Conservation (phyloP, 2,888 invertebrate genomes). For the Byasa hedistus region DNA sequence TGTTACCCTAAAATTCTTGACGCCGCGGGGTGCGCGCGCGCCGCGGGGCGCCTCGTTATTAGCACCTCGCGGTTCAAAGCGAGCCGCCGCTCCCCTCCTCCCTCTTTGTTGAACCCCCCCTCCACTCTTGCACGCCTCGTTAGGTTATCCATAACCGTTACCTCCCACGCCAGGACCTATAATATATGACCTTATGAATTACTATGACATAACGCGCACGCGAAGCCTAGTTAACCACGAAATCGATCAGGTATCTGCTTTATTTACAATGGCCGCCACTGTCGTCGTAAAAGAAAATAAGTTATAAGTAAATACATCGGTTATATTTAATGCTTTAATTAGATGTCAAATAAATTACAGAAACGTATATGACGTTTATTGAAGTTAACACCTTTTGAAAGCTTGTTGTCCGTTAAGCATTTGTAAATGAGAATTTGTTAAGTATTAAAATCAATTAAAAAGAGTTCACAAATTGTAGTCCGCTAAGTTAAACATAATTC, state of each 20-base stretch:
- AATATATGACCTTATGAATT: constrained; percentile 24
- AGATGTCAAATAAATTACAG: too few relatives aligned
- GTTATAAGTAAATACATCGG: constrained; percentile 1
- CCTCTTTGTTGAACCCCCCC: constrained; percentile 28
- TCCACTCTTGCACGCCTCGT: constrained; percentile 31
- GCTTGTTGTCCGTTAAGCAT: too few relatives aligned
- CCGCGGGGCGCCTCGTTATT: constrained; percentile 75
- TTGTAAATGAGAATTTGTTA: too few relatives aligned
- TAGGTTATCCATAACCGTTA: constrained; percentile 27
- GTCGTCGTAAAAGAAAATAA: neutral
- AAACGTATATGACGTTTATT: too few relatives aligned
- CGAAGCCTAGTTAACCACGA: constrained; percentile 22
- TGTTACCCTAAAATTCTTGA: constrained; percentile 52
- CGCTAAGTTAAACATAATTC: too few relatives aligned
- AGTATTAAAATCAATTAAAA: too few relatives aligned
- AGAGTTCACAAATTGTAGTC: too few relatives aligned
- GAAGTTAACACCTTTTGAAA: too few relatives aligned
- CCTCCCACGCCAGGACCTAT: constrained; percentile 21
- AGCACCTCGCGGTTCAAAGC: constrained; percentile 74
- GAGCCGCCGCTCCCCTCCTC: constrained; percentile 42
- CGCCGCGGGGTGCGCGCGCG: constrained; percentile 66
- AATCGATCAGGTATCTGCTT: constrained; percentile 2
- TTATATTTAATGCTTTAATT: neutral
- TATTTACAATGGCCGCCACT: constrained; percentile 7
- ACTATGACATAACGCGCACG: constrained; percentile 18